These are phyloP conservation scores for Acanthosepion pharaonis DNA, from an alignment of 2,888 invertebrate genomes.

Conservation along the genomic window DNA sequence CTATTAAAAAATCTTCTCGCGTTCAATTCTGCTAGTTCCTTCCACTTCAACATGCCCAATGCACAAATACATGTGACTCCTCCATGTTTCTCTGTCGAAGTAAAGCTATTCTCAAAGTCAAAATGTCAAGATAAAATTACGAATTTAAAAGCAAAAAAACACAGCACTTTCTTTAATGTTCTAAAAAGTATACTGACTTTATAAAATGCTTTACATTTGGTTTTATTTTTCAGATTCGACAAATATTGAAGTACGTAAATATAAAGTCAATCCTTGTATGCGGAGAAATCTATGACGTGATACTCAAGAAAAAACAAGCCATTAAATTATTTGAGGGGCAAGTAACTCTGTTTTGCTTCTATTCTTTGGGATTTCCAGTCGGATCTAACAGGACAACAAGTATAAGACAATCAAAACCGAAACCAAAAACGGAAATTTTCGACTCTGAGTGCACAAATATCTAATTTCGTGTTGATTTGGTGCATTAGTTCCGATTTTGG, in stretches of 20 bases:
- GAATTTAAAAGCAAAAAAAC: neutral
- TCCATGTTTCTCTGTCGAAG: neutral
- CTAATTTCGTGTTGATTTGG: neutral
- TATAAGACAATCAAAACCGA: neutral
- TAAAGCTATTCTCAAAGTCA: slow-evolving; percentile 1
- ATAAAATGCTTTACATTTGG: neutral
- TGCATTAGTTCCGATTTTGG: neutral
- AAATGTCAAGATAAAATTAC: neutral
- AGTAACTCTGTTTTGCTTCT: neutral
- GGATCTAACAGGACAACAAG: neutral
- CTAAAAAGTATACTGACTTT: neutral
- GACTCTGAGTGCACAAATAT: neutral
- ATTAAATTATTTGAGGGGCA: neutral
- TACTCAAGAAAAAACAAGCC: neutral
- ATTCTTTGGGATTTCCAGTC: neutral
- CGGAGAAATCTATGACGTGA: neutral
- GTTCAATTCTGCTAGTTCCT: neutral
- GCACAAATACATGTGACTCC: neutral
- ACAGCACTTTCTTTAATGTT: neutral
- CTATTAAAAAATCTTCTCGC: neutral
- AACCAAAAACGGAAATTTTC: slow-evolving; percentile 2
- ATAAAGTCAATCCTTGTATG: neutral
- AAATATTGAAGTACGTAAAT: neutral
- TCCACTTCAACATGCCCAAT: neutral
- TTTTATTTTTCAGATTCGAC: slow-evolving; percentile 16